Percentiles rank a stretch among this genome's conserved stretches.
These are phyloP conservation scores for Stictonetta naevosa DNA, from an alignment of 2,113 vertebrate genomes.

Conservation along the genomic window DNA sequence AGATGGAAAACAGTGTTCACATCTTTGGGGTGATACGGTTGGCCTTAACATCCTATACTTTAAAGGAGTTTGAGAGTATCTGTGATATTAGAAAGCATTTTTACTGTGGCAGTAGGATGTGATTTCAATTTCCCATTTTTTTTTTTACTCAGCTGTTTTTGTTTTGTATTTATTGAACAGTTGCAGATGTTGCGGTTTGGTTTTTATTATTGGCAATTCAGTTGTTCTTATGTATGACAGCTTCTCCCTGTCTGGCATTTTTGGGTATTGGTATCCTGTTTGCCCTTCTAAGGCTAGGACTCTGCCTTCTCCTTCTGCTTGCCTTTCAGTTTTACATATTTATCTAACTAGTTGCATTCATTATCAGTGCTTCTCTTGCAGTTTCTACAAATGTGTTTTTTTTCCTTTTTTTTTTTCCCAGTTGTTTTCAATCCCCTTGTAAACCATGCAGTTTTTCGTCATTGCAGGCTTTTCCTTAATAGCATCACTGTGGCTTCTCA, in stretches of 20 bases:
- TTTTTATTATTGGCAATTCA: background rate
- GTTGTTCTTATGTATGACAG: background rate
- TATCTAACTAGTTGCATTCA: background rate
- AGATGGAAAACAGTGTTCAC: background rate
- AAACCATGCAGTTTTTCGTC: background rate
- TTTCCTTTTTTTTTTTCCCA: background rate
- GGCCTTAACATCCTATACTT: background rate
- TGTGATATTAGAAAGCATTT: background rate
- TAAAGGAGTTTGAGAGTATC: background rate
- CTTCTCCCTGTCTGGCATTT: background rate
- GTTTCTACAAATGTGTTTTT: background rate
- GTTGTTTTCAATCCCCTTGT: background rate
- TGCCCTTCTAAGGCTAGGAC: background rate
- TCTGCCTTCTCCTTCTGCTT: background rate
- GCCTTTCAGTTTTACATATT: background rate
- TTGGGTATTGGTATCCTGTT: background rate
- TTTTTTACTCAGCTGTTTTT: background rate
- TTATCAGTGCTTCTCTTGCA: background rate
- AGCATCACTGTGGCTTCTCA: background rate
- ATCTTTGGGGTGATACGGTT: background rate
- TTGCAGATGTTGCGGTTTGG: background rate
- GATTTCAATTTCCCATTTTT: background rate
- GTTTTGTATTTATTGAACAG: background rate
- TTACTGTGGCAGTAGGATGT: background rate
- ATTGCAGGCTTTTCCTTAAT: background rate